Base-by-base conservation (phyloP, 2,797 vertebrate genomes). In the Lophius americanus region DNA sequence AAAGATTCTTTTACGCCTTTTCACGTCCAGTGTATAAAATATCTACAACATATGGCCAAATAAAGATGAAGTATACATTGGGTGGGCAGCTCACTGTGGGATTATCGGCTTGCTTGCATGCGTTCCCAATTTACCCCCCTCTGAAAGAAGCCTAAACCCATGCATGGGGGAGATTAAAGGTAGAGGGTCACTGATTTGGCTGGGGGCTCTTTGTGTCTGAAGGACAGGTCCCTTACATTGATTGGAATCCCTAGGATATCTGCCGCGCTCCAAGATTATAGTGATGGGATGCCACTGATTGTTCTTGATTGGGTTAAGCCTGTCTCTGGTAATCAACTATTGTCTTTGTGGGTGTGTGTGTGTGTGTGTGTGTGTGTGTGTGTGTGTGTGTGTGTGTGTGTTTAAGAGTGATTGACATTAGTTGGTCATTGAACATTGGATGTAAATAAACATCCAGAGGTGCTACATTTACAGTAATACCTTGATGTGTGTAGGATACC, bases 281-380 rank as follows among this genome's bases (percentile, higher is more conserved):
- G 74, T 80, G 76, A 91, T 84, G 78, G 77, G 79, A 86, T 86
- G 85, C 54, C 70, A 68, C 53, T 60, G 49, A 48, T 79, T 81
- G 83, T 55, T 85, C 82, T 55, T 85, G 82, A 87, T 86, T 85
- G 75, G 64, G 71, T 85, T 88, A 88, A 90, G 90, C 89, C 76
- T 13, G 11, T 79, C 67, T 59, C 41, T 46, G 68, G 13, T 52
- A 64, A 78, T 54, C 36, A 35, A 23, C 23, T 23, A 23, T 23
- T 23, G 23, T 23, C 23, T 23, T n/a, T n/a, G n/a, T n/a, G n/a
- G n/a, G 23, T 23, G 23, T 23, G 23, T 23, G 23, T 23, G 23
- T 23, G 23, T 23, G 23, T 23, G 23, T 23, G 23, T 23, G 23
- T 6, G 33, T 75, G 74, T 41, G n/a, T 23, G 23, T 23, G 23